phyloP scores from a whole-genome alignment of 1,140 invertebrate species.

The Adoxophyes honmai region DNA sequence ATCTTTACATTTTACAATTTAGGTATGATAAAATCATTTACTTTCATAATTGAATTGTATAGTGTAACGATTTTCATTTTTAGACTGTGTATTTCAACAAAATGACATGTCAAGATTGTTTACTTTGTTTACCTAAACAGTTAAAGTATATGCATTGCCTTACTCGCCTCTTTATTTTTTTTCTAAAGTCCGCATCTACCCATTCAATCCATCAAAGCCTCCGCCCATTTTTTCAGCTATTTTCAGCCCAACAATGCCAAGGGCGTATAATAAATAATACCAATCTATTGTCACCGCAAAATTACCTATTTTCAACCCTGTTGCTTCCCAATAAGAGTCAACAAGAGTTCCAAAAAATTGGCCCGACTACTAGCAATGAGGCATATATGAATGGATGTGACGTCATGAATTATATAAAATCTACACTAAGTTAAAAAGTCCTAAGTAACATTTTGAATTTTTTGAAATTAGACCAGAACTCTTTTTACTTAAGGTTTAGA shows the following conservation, averaged over 20 bases:
- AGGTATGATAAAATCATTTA: too few relatives aligned
- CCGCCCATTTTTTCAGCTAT: conserved; percentile 3
- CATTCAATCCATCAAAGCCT: not conserved
- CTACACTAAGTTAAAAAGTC: not conserved
- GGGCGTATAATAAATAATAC: not conserved
- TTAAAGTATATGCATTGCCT: too few relatives aligned
- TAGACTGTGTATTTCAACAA: too few relatives aligned
- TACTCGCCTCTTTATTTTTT: too few relatives aligned
- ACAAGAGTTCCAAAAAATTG: too few relatives aligned
- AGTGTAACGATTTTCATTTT: too few relatives aligned
- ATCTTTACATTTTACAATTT: too few relatives aligned
- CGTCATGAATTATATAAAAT: not conserved
- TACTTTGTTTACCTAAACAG: too few relatives aligned
- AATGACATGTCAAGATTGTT: too few relatives aligned
- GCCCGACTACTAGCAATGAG: not conserved
- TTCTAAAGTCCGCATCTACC: too few relatives aligned
- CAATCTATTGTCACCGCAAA: not conserved
- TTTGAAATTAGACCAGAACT: not conserved
- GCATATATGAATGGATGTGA: not conserved
- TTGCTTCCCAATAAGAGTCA: not conserved
- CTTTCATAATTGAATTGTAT: too few relatives aligned
- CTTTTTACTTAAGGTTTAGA: not conserved
- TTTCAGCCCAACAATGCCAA: not conserved
- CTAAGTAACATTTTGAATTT: not conserved
- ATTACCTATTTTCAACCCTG: not conserved